Evolutionary conservation across 2,113 vertebrate species (phyloP).

Genomic region (human): DNA sequence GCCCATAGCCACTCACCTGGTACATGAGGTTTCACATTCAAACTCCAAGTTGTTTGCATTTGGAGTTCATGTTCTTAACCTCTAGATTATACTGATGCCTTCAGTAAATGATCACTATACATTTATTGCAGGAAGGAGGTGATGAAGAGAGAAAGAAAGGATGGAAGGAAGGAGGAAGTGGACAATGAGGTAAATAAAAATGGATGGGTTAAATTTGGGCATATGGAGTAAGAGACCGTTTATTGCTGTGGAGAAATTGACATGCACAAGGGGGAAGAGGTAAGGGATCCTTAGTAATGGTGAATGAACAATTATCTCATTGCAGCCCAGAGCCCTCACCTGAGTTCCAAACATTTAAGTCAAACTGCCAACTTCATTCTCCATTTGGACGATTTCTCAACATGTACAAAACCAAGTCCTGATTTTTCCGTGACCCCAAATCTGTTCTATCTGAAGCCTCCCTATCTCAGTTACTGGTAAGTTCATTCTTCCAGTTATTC

Average conservation of each 20-base stretch:
- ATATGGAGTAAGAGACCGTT: fast-evolving
- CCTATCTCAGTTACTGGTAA: not conserved
- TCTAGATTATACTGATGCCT: not conserved
- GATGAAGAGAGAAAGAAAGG: not conserved
- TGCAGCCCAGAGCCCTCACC: not conserved
- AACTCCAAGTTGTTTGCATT: not conserved
- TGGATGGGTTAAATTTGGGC: not conserved
- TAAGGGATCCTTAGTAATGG: not conserved
- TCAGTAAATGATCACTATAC: not conserved
- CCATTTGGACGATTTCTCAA: not conserved
- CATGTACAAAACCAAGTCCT: not conserved
- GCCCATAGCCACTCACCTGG: not conserved
- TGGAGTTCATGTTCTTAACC: not conserved
- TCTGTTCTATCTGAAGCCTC: not conserved
- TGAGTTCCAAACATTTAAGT: not conserved
- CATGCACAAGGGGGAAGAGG: fast-evolving
- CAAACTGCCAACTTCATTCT: not conserved
- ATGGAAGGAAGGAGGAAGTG: not conserved
- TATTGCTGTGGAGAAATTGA: not conserved
- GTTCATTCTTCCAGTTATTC: not conserved
- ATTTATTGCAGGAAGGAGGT: not conserved
- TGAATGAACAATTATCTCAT: not conserved
- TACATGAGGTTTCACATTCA: not conserved
- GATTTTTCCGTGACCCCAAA: not conserved
- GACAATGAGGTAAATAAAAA: not conserved